phyloP scores from a whole-genome alignment of 64 coral and sea anemone species.

The Actinia equina region DNA sequence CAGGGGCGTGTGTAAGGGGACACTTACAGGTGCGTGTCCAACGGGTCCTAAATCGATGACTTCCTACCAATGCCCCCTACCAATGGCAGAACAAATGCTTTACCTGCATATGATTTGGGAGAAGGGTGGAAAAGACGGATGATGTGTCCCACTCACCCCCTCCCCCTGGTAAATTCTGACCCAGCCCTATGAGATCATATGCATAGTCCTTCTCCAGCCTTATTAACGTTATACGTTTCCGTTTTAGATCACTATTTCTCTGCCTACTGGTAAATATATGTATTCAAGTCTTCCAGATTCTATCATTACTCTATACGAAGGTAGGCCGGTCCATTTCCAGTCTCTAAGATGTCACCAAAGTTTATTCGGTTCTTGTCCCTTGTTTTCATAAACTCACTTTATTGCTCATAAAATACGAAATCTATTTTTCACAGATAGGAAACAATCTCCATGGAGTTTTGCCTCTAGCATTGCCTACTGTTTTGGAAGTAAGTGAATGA shows the following conservation, averaged over 20 bases:
- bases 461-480: slow-evolving; percentile 68
- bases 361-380: not conserved
- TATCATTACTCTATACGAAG: slow-evolving; percentile 34
- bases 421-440: slow-evolving; percentile 27
- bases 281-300: slow-evolving; percentile 15
- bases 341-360: not conserved
- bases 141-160: no score
- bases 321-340: not conserved
- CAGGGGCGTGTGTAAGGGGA: not conserved
- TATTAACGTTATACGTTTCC: not conserved
- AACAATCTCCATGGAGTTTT: slow-evolving; percentile 79
- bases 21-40: not conserved
- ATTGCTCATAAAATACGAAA: no score
- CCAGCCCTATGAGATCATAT: no score
- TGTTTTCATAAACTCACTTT: not conserved
- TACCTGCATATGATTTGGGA: no score
- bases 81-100: no score
- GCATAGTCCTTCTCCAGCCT: no score
- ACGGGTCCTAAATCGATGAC: no score
- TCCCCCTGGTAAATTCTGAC: no score
- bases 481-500: slow-evolving; percentile 60
- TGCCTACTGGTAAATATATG: not conserved
- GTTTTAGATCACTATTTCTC: not conserved
- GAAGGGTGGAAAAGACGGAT: no score
- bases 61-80: no score